These are phyloP conservation scores for Cetonia aurata DNA, from an alignment of 2,888 invertebrate species.

Conservation along the genomic window DNA sequence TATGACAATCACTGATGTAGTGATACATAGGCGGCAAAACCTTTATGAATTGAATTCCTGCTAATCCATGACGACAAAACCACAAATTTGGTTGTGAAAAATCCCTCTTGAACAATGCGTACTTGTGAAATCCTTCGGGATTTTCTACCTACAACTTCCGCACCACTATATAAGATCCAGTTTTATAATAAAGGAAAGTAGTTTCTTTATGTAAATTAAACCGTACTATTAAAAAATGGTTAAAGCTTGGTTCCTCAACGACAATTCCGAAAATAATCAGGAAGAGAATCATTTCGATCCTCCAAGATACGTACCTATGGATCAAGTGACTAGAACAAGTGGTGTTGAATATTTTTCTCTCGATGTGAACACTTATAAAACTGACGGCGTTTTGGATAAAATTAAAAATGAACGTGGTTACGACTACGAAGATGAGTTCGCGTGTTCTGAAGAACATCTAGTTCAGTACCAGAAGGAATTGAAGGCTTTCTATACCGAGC, in stretches of 20 bases:
- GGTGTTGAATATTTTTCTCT: slow-evolving; percentile 94
- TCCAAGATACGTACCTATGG: slow-evolving; percentile 76
- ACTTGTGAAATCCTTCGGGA: too few species aligned
- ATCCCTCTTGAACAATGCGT: too few species aligned
- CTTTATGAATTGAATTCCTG: too few species aligned
- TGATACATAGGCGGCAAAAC: too few species aligned
- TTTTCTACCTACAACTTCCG: too few species aligned
- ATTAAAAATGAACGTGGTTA: slow-evolving; percentile 83
- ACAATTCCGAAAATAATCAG: slow-evolving; percentile 79
- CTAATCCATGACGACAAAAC: too few species aligned
- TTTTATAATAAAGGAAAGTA: too few species aligned
- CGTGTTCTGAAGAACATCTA: slow-evolving; percentile 83
- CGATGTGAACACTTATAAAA: slow-evolving; percentile 72
- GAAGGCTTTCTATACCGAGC: slow-evolving; percentile 90
- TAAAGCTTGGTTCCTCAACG: slow-evolving; percentile 87
- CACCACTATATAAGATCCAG: too few species aligned
- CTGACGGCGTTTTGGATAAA: slow-evolving; percentile 76
- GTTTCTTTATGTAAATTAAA: too few species aligned
- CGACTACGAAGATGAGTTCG: slow-evolving; percentile 87
- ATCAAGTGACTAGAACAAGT: slow-evolving; percentile 76
- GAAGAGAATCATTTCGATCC: slow-evolving; percentile 86
- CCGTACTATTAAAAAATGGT: slow-evolving; percentile 74
- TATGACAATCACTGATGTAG: too few species aligned
- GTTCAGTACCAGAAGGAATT: slow-evolving; percentile 89
- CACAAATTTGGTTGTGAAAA: too few species aligned